Evolutionary conservation across 2,797 vertebrate genomes (phyloP).

Genomic region (Rhincodon typus): DNA sequence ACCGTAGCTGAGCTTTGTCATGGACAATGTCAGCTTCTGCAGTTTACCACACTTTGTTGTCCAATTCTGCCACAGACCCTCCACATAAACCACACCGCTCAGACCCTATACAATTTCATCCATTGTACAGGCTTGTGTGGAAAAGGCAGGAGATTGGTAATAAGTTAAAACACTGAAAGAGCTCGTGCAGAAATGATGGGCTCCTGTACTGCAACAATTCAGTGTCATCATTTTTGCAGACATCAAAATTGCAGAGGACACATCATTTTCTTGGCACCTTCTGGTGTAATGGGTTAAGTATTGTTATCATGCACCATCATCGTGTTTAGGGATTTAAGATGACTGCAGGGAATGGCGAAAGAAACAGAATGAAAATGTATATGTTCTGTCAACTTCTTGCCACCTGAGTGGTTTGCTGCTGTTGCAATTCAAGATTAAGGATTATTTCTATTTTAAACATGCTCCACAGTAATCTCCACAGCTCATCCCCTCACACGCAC

Average conservation of each 20-base stretch:
- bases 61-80: no score
- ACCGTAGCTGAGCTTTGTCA: no score
- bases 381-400: not conserved
- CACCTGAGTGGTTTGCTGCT: not conserved
- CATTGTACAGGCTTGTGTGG: no score
- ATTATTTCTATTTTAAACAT: constrained; percentile 19
- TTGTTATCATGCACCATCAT: not conserved
- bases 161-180: no score
- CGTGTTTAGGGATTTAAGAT: not conserved
- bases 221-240: not conserved
- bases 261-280: not conserved
- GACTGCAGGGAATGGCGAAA: not conserved
- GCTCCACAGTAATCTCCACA: not conserved
- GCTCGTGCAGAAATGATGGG: no score
- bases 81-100: no score
- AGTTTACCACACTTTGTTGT: no score
- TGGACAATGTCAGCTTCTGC: no score
- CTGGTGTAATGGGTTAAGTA: not conserved
- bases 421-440: not conserved
- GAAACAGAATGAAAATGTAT: not conserved
- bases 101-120: no score
- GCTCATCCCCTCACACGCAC: not conserved
- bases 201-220: no score
- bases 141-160: no score
- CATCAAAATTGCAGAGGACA: not conserved